Evolutionary conservation across 2,888 invertebrate genomes (phyloP).

Genomic region (Gandaritis pyraliata): DNA sequence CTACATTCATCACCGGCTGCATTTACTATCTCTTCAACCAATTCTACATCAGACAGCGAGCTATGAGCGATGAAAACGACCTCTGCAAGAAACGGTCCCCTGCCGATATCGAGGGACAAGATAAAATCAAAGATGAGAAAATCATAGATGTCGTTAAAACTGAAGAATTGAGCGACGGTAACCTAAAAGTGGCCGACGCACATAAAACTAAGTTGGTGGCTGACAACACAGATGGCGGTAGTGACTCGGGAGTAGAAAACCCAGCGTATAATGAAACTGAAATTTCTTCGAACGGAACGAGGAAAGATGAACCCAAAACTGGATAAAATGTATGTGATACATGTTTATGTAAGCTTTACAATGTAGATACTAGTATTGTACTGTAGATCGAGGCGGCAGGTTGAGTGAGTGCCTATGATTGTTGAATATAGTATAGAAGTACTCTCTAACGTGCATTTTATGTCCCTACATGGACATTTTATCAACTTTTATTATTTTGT

Average conservation of each 20-base stretch:
- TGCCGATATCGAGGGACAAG: slow-evolving; percentile 66
- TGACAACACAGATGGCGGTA: slow-evolving; percentile 75
- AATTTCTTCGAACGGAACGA: slow-evolving; percentile 48
- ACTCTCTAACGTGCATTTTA: slow-evolving; percentile 24
- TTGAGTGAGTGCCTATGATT: slow-evolving; percentile 13
- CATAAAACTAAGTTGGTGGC: slow-evolving; percentile 53
- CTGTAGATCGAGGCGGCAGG: slow-evolving; percentile 1
- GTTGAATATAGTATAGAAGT: slow-evolving; percentile 22
- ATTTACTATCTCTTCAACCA: slow-evolving; percentile 88
- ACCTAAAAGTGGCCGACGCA: slow-evolving; percentile 23
- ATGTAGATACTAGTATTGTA: slow-evolving; percentile 18
- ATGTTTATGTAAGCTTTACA: slow-evolving; percentile 22
- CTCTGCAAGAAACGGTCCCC: slow-evolving; percentile 81
- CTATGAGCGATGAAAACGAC: slow-evolving; percentile 81
- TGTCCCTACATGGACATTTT: slow-evolving; percentile 19
- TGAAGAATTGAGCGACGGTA: slow-evolving; percentile 45
- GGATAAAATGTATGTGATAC: slow-evolving; percentile 30
- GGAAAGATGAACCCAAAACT: slow-evolving; percentile 48
- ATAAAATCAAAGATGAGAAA: slow-evolving; percentile 55
- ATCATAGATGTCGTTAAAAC: slow-evolving; percentile 61
- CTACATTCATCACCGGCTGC: slow-evolving; percentile 86
- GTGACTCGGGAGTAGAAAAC: slow-evolving; percentile 78
- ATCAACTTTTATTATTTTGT: slow-evolving; percentile 19
- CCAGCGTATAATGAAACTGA: slow-evolving; percentile 73
- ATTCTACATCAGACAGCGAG: slow-evolving; percentile 85